Evolutionary conservation across 2,797 vertebrate genomes (phyloP), one percentile per base, ranked within the genome.

Genomic region (Ibycter americanus): DNA sequence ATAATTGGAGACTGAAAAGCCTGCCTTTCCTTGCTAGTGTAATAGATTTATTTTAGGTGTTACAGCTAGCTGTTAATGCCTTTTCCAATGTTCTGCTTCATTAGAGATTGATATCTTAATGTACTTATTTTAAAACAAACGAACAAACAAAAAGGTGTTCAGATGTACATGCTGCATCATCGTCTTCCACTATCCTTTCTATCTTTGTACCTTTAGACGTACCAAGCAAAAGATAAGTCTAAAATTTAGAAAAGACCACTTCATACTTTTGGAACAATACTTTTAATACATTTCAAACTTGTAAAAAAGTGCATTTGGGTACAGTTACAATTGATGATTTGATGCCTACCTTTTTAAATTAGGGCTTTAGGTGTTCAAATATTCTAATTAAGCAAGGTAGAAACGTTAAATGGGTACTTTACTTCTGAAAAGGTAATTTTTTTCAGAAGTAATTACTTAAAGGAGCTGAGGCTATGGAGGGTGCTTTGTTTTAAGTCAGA

Each of bases 401-500:
- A 72, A 93, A 34, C 71, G 55, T 81, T 81, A 88, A 49, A 63
- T 29, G 49, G 4, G 9, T 89, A 18, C 15, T 91, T 89, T 73
- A 62, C 56, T 46, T 51, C 54, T 68, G 62, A 87, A 94, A 84
- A 79, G 15, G 16, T 40, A 8, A 18, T 63, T 61, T 61, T 91
- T 74, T 54, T 72, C n/a, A n/a, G n/a, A n/a, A n/a, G 15, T 51
- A 79, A 51, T 73, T 93, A 36, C 44, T 86, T 95, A 79, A 70
- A 87, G 36, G 88, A 94, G 15, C 58, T 83, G 47, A 54, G 46
- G 42, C 55, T 76, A 32, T 72, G 34, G 27, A 87, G 51, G 51
- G 19, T 92, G 18, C 32, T 85, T 29, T 87, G 38, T 51, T 95
- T 36, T 38, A 83, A 93, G 47, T 90, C 34, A 46, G 72, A 77